These are phyloP conservation scores for Nycticorax nycticorax DNA, from an alignment of 2,113 vertebrate genomes.

Conservation along the genomic window DNA sequence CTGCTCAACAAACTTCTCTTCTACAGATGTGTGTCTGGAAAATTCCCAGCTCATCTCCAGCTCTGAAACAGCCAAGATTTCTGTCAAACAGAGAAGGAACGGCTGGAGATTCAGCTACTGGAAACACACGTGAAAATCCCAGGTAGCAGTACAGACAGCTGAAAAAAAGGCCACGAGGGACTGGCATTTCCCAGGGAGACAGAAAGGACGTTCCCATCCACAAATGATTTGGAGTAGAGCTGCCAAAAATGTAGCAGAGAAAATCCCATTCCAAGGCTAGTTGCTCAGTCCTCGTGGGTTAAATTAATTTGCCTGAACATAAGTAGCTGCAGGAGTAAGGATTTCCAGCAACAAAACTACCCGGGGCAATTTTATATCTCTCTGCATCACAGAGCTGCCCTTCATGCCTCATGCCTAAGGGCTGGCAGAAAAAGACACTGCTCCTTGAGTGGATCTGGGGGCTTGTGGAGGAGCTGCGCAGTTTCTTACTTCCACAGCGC, in stretches of 20 bases:
- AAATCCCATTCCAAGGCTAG: neutral
- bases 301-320: constrained; percentile 14
- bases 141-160: neutral
- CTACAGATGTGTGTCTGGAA: neutral
- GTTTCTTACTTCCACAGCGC: neutral
- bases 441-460: neutral
- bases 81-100: neutral
- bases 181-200: neutral
- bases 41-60: neutral
- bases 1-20: neutral
- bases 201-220: neutral
- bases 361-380: neutral
- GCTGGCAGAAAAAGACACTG: neutral
- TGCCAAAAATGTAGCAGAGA: neutral
- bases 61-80: neutral
- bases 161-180: neutral
- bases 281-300: neutral
- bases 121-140: neutral
- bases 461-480: neutral
- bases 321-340: constrained; percentile 18
- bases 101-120: neutral
- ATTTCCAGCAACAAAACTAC: constrained; percentile 27
- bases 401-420: constrained; percentile 34
- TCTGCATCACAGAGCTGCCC: constrained; percentile 40
- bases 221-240: neutral